phyloP scores from a whole-genome alignment of 1,140 invertebrate species.

The Drusus annulatus region DNA sequence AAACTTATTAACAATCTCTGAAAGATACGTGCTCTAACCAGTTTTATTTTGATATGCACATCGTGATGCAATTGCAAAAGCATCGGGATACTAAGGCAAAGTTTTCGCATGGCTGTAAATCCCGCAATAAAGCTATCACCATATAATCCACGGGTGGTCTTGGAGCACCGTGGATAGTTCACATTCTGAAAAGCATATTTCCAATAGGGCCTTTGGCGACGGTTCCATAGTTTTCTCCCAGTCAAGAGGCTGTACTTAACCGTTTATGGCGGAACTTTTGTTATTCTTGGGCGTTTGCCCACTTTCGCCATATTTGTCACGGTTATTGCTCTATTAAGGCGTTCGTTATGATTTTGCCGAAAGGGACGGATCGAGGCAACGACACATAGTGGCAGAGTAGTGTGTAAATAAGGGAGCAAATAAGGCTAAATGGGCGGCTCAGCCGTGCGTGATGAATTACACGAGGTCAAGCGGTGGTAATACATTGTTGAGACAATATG shows the following conservation, averaged over 20 bases:
- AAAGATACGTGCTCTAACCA: too few relatives aligned
- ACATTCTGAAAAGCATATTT: conserved; percentile 17
- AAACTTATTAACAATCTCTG: too few relatives aligned
- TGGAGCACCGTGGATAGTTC: conserved; percentile 3
- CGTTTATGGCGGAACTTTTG: conserved; percentile 50
- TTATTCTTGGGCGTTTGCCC: conserved; percentile 49
- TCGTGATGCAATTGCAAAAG: background rate
- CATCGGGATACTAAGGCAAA: background rate
- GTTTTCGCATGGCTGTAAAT: background rate
- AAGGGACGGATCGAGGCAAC: background rate
- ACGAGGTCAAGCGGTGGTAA: background rate
- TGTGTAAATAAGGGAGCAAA: conserved; percentile 22
- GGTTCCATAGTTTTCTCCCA: conserved; percentile 7
- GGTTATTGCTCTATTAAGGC: conserved; percentile 56
- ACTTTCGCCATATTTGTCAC: conserved; percentile 51
- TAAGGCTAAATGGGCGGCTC: background rate
- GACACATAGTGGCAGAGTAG: background rate
- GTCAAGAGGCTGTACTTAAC: conserved; percentile 29
- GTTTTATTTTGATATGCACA: background rate
- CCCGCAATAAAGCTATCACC: conserved; percentile 5
- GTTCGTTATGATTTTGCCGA: conserved; percentile 55
- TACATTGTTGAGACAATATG: conserved; percentile 1
- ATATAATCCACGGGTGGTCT: background rate
- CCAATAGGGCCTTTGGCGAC: conserved; percentile 19
- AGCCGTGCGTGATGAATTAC: background rate